Evolutionary conservation across 2,113 vertebrate species (phyloP), one percentile per base, ranked within the genome.

Genomic region (Columba janthina): DNA sequence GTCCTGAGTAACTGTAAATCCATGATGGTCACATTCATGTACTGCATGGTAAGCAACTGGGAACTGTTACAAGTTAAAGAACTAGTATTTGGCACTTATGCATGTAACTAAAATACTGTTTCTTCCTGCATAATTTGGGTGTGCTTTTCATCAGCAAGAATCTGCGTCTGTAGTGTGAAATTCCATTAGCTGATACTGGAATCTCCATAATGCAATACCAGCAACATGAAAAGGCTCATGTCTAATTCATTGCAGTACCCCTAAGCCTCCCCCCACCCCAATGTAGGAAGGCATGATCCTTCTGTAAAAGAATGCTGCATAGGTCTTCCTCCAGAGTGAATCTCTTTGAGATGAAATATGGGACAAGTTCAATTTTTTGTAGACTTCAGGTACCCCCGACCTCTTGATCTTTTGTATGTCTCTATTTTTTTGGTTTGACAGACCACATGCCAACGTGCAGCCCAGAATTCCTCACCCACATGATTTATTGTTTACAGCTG

Each of bases 401-500:
- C 99, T 98, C 97, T 97, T 98, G 98, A 97, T 98, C 98, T 97
- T 98, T 98, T 98, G 91, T 97, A 99, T 98, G 98, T 99, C 99
- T 99, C 98, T 99, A 99, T 99, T 99, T 98, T 98, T 99, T 98
- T 97, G 96, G 97, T 97, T 98, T 99, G 99, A 99, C 98, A 99
- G 98, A 98, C 98, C 98, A 97, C 98, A 99, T 99, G 98, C 98
- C 99, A 98, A 97, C 21, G 57, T 98, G 95, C 96, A 97, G 96
- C 91, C 97, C 97, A 97, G 98, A 99, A 99, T 98, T 98, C 98
- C 98, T 98, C 97, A 95, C 96, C 82, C 64, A 60, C 15, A 17
- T 98, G 99, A 99, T 99, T 99, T 99, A 99, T 98, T 97, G 96
- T 92, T 98, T 97, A 99, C 99, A 99, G 99, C 99, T 99, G 99